Percentiles rank a stretch among this genome's conserved stretches.
Evolutionary conservation across 2,113 vertebrate genomes (phyloP).

Genomic region (Rhynchomys soricoides): DNA sequence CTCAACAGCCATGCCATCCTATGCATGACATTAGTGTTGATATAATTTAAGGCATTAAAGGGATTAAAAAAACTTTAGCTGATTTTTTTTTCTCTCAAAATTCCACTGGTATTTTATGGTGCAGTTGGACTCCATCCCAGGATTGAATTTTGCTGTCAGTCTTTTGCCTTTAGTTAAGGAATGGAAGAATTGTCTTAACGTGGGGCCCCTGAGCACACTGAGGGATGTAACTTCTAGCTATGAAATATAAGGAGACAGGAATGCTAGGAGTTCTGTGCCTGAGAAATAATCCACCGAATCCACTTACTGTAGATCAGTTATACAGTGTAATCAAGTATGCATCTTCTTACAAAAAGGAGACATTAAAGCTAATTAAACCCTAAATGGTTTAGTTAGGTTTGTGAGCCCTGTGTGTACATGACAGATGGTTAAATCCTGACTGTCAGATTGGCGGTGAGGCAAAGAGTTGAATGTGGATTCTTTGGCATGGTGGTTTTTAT

Average conservation of each 20-base stretch:
- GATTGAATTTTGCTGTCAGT: neutral
- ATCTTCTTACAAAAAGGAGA: neutral
- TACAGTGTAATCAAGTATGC: neutral
- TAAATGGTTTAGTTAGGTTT: neutral
- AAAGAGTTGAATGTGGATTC: rapidly evolving
- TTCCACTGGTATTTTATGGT: neutral
- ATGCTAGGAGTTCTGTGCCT: neutral
- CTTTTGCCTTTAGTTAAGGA: neutral
- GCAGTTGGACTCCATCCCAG: neutral
- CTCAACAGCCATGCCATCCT: neutral
- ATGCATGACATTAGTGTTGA: neutral
- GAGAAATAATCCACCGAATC: neutral
- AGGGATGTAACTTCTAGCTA: too few species aligned
- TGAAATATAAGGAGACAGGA: neutral
- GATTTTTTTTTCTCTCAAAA: neutral
- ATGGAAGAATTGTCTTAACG: neutral
- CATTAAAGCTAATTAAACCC: neutral
- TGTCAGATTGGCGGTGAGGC: neutral
- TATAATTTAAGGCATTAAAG: neutral
- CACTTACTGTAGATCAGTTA: neutral
- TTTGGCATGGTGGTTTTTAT: neutral
- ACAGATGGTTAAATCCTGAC: neutral
- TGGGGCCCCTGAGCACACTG: too few species aligned
- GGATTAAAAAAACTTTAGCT: neutral
- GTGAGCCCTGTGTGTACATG: neutral